Conservation (phyloP, 2,113 vertebrate genomes). For the Hiodon tergisus region DNA sequence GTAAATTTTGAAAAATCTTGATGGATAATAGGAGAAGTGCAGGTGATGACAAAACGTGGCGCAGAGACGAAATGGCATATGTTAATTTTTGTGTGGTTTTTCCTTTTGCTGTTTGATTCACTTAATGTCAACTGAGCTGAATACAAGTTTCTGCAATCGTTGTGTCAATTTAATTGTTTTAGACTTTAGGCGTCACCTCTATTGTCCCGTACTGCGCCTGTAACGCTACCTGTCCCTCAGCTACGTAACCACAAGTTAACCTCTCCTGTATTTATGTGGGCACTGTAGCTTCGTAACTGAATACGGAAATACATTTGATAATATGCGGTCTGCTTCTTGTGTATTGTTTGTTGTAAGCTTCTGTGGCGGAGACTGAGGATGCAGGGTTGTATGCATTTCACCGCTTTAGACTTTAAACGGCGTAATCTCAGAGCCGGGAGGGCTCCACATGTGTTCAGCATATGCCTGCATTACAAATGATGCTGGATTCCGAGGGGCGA, state of each 20-base stretch:
- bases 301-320: conserved; percentile 13
- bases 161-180: conserved; percentile 3
- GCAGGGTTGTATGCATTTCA: not conserved
- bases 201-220: not conserved
- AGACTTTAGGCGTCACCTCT: not conserved
- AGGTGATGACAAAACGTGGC: not conserved
- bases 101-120: not conserved
- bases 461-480: conserved; percentile 29
- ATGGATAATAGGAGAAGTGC: not conserved
- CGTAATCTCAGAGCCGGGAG: not conserved
- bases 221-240: not conserved
- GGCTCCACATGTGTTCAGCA: conserved; percentile 40
- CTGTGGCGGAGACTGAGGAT: not conserved
- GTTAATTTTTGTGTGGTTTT: not conserved
- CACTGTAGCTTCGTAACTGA: conserved; percentile 7
- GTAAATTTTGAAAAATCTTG: conserved; percentile 6
- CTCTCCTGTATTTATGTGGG: conserved; percentile 4
- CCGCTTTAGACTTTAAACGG: not conserved
- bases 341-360: not conserved
- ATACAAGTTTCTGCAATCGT: not conserved
- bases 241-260: not conserved
- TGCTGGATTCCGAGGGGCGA: conserved; percentile 6
- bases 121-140: not conserved
- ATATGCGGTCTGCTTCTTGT: conserved; percentile 3
- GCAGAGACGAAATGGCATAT: not conserved